Conservation (phyloP, 2,797 vertebrate species). For the Oryzias dopingdopingensis region DNA sequence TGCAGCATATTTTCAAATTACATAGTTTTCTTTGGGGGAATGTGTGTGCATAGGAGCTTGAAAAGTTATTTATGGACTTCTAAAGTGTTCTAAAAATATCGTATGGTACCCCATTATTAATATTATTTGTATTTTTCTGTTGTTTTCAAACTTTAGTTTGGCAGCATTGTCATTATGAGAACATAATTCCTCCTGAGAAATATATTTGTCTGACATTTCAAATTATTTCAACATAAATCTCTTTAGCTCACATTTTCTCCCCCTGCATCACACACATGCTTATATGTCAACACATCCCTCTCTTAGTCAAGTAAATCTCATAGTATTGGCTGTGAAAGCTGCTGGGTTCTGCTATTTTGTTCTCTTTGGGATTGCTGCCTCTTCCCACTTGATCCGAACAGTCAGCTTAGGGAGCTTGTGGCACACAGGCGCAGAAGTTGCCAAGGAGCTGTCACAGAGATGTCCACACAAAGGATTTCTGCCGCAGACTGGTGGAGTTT, state of each 20-base stretch:
- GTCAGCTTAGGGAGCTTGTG: constrained; percentile 75
- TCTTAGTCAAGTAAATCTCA: constrained; percentile 71
- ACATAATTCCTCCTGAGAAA: constrained; percentile 67
- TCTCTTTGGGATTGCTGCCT: constrained; percentile 76
- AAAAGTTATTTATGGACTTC: constrained; percentile 31
- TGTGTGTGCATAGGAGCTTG: too few species aligned
- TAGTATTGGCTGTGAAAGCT: constrained; percentile 71
- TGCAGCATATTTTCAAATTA: too few species aligned
- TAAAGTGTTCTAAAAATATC: constrained; percentile 31
- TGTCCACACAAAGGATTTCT: constrained; percentile 73
- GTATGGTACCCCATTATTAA: constrained; percentile 43
- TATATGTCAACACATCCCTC: constrained; percentile 33
- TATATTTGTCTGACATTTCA: constrained; percentile 74
- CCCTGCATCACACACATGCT: not conserved
- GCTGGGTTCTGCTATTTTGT: constrained; percentile 77
- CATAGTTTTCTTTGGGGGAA: too few species aligned
- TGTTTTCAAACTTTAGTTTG: constrained; percentile 49
- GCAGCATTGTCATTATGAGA: constrained; percentile 56
- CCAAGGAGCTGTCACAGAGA: constrained; percentile 76
- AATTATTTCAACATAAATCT: constrained; percentile 68
- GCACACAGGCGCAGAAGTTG: constrained; percentile 73
- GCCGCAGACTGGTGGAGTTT: constrained; percentile 67
- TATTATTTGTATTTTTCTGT: constrained; percentile 51
- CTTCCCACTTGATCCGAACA: constrained; percentile 77
- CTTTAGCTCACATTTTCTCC: constrained; percentile 26